A percentile compares a stretch with the other conserved stretches of the same genome.
Evolutionary conservation across 2,113 vertebrate genomes (phyloP).

Genomic region (Psephotus haematonotus): DNA sequence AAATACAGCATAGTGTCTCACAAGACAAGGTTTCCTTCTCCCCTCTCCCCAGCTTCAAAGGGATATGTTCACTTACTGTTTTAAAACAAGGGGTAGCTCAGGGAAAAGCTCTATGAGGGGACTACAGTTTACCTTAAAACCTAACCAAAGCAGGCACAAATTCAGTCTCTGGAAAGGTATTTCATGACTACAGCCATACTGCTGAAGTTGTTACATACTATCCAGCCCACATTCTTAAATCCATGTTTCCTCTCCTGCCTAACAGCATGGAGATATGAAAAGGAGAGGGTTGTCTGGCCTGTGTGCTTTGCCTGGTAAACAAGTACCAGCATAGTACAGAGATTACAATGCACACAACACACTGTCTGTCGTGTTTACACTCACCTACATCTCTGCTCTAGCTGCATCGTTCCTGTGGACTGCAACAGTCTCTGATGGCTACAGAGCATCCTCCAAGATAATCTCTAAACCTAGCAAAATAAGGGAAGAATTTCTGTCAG

Average conservation of each 20-base stretch:
- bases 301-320: background rate
- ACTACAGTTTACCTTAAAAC: background rate
- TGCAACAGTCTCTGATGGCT: background rate
- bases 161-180: background rate
- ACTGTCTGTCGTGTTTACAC: background rate
- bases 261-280: constrained; percentile 2
- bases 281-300: background rate
- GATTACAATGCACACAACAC: background rate
- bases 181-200: background rate
- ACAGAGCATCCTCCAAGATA: background rate
- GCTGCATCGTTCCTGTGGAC: background rate
- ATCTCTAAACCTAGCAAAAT: background rate
- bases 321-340: background rate
- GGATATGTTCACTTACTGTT: background rate
- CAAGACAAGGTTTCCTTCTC: background rate
- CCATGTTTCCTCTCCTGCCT: background rate
- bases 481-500: background rate
- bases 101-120: background rate
- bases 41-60: background rate
- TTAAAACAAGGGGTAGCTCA: background rate
- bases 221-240: background rate
- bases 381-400: background rate
- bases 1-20: background rate
- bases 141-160: background rate
- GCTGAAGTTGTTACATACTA: background rate